Evolutionary conservation across 2,797 vertebrate genomes (phyloP), one percentile per base, ranked within the genome.

Genomic region (Pipistrellus nathusii): DNA sequence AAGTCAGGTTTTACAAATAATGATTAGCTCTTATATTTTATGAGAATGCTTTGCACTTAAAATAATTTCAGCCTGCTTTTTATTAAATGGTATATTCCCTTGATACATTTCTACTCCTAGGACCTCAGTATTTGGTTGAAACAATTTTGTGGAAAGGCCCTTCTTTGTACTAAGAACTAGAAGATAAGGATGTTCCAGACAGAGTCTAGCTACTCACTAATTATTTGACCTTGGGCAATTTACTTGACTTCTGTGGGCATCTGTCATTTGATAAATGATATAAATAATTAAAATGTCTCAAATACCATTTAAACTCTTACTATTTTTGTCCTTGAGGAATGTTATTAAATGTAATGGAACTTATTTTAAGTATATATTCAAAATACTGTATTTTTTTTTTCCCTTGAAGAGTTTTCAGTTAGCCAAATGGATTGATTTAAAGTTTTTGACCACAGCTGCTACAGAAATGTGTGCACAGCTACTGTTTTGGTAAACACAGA

Each of bases 401-500:
- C 2, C 21, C 35, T 88, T 62, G 15, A 86, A 81, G 62, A 96
- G 18, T 94, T 97, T 94, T 97, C 46, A 51, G 80, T 91, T 96
- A 97, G 94, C 75, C 85, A 97, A 98, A 94, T 97, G 93, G 46
- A 85, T 88, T 88, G 80, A 93, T 91, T 94, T 97, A 89, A 51
- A 66, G 81, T 78, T 97, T 97, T 96, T 97, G 0, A 96, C 88
- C 97, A 90, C 96, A 98, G 89, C 95, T 98, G 95, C 90, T 98
- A 64, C 88, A 96, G 94, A 98, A 98, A 96, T 97, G 89, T 98
- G 92, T 96, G 95, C 81, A 76, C 71, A 97, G 96, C 96, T 96
- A 97, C 97, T 98, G 97, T 98, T 98, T 97, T 95, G 86, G 92
- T 98, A 98, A 98, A 98, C 88, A 97, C 96, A 97, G 80, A 93